Percentiles rank a stretch among this genome's conserved stretches.
Evolutionary conservation across 2,113 vertebrate species (phyloP).

Genomic region (Python bivittatus): DNA sequence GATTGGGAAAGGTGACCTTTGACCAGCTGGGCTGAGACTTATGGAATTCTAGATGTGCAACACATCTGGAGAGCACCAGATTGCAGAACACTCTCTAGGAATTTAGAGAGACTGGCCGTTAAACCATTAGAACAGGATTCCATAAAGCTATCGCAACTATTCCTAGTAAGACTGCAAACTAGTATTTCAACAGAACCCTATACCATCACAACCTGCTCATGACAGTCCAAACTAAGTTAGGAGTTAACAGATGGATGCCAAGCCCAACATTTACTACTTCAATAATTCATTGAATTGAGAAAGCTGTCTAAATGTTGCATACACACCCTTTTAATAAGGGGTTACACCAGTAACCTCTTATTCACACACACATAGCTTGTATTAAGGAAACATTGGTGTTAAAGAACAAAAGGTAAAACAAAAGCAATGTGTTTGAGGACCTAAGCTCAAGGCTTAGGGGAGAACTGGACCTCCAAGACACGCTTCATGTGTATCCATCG

Average conservation of each 20-base stretch:
- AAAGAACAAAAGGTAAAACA: not conserved
- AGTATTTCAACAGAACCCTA: not conserved
- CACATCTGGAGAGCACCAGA: no score
- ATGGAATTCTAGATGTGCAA: not conserved
- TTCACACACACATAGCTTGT: not conserved
- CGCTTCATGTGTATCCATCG: not conserved
- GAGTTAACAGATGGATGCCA: not conserved
- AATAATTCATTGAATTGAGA: not conserved
- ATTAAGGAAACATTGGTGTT: not conserved
- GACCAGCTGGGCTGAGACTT: not conserved
- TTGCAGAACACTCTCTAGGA: not conserved
- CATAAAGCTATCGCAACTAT: not conserved
- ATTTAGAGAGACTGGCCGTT: not conserved
- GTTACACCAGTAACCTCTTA: not conserved
- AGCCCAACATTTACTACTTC: not conserved
- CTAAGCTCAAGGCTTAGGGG: not conserved
- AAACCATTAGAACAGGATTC: not conserved
- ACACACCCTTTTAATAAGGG: not conserved
- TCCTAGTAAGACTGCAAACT: not conserved
- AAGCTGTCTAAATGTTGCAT: not conserved
- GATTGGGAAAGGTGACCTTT: not conserved
- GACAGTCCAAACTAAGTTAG: not conserved
- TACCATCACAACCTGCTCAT: not conserved
- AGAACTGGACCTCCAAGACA: not conserved
- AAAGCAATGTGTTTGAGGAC: not conserved